Conservation (phyloP, 2,888 invertebrate genomes). For the Tachina fera region DNA sequence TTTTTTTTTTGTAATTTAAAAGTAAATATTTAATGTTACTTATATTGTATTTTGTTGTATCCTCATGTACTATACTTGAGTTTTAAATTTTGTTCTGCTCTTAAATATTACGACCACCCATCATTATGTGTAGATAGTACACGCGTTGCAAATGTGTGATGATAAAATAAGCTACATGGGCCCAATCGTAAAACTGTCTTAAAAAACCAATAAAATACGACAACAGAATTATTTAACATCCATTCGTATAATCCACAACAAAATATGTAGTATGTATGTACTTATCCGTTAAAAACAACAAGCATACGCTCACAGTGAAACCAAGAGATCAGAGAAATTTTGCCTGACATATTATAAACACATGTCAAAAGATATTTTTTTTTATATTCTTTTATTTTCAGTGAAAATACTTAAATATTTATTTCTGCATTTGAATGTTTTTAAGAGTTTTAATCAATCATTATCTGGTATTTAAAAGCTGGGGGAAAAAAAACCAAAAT, state of each 20-base stretch:
- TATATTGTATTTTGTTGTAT: neutral
- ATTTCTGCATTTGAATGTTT: conserved; percentile 48
- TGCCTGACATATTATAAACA: conserved; percentile 58
- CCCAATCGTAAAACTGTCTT: conserved; percentile 59
- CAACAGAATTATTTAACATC: conserved; percentile 42
- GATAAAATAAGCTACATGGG: conserved; percentile 59
- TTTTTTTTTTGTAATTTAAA: no score
- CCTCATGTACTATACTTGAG: neutral
- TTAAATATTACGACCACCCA: conserved; percentile 54
- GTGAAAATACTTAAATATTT: conserved; percentile 31
- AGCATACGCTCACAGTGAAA: conserved; percentile 25
- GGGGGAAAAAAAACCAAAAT: conserved; percentile 16
- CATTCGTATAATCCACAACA: conserved; percentile 39
- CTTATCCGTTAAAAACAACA: conserved; percentile 56
- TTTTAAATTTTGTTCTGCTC: conserved; percentile 27
- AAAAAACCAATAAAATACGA: conserved; percentile 31
- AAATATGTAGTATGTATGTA: conserved; percentile 19
- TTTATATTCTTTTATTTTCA: neutral
- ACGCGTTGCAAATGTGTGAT: conserved; percentile 63
- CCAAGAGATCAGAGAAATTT: conserved; percentile 33
- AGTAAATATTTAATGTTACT: no score
- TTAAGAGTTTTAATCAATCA: conserved; percentile 65
- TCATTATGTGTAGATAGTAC: conserved; percentile 43
- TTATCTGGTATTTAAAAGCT: conserved; percentile 42
- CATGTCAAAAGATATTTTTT: conserved; percentile 47